Conservation (phyloP, 35 echinoderm and acorn worm genomes). For the Ophioderma brevispina region DNA sequence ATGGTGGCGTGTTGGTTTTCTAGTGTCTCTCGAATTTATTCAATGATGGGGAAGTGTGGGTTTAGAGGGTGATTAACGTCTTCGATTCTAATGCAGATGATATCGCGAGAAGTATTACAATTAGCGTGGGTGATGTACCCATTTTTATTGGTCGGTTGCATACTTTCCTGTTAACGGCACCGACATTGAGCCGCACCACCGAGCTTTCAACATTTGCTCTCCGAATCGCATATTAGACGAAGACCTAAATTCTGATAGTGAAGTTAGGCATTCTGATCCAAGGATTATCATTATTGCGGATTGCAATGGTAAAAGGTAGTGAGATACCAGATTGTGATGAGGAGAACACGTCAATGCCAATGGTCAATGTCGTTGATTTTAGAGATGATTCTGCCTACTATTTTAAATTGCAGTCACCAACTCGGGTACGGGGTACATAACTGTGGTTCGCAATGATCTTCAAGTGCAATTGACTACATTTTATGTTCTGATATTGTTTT, state of each 20-base stretch:
- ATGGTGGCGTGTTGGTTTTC: neutral
- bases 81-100: neutral
- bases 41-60: too few species aligned
- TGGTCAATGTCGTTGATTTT: neutral
- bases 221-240: neutral
- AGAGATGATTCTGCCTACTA: neutral
- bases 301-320: neutral
- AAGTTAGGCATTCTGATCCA: neutral
- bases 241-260: neutral
- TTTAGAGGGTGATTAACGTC: neutral
- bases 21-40: neutral
- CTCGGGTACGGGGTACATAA: slow-evolving; percentile 4
- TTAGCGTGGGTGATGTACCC: neutral
- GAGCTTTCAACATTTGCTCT: neutral
- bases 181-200: neutral
- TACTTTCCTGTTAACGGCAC: neutral
- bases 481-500: too few species aligned
- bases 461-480: neutral
- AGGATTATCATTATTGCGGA: slow-evolving; percentile 9
- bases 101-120: neutral
- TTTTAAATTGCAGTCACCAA: slow-evolving; percentile 6
- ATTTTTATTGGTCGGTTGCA: neutral
- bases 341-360: neutral
- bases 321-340: neutral
- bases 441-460: neutral